A percentile compares a stretch with the other conserved stretches of the same genome.
phyloP scores from a whole-genome alignment of 2,797 vertebrate genomes.

The Borostomias antarcticus region DNA sequence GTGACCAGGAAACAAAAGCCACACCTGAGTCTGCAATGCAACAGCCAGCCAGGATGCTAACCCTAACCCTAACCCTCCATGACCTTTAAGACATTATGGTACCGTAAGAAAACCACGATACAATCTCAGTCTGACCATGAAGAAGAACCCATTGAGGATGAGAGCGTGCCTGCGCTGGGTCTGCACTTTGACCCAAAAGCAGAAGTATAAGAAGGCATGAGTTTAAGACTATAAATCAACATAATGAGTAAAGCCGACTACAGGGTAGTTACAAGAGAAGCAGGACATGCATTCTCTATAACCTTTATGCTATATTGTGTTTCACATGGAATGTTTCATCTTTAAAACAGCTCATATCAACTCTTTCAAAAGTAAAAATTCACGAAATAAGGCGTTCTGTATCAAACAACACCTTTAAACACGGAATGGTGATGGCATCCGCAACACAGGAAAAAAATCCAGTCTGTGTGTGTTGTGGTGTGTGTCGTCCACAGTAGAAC shows the following conservation, averaged over 20 bases:
- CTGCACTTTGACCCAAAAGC: slow-evolving; percentile 8
- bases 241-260: not conserved
- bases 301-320: not conserved
- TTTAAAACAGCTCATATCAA: not conserved
- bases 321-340: too few species aligned
- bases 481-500: not conserved
- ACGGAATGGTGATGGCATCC: not conserved
- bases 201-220: not conserved
- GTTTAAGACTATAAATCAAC: not conserved
- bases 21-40: too few species aligned
- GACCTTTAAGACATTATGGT: not conserved
- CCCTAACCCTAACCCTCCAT: too few species aligned
- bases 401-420: not conserved
- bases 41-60: not conserved
- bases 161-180: not conserved
- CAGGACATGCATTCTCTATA: not conserved
- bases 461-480: not conserved
- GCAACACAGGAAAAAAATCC: not conserved
- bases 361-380: not conserved
- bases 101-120: not conserved
- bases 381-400: not conserved
- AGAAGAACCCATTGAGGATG: not conserved
- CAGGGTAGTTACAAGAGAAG: not conserved
- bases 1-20: too few species aligned
- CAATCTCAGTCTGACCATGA: not conserved